Evolutionary conservation across 2,888 invertebrate species (phyloP).

Genomic region (Ophioninae sp.): DNA sequence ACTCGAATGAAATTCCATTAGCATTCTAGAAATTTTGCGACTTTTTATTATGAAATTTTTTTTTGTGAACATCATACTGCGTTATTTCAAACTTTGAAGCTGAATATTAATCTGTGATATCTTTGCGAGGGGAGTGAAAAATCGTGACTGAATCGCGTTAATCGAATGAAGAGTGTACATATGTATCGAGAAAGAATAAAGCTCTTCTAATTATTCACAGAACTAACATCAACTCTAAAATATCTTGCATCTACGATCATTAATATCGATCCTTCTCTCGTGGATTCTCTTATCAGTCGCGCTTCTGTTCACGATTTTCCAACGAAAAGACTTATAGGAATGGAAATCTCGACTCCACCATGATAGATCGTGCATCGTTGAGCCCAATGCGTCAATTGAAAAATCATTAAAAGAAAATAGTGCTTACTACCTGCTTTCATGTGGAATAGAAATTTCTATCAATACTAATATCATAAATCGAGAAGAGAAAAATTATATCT

Average conservation of each 20-base stretch:
- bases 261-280: neutral
- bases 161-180: neutral
- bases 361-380: conserved; percentile 44
- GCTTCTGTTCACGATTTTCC: neutral
- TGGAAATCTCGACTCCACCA: conserved; percentile 82
- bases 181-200: neutral
- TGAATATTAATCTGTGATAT: neutral
- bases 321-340: conserved; percentile 61
- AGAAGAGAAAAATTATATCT: conserved; percentile 57
- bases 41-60: neutral
- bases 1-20: neutral
- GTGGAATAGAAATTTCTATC: conserved; percentile 81
- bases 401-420: conserved; percentile 30
- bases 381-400: conserved; percentile 34
- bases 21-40: neutral
- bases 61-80: neutral
- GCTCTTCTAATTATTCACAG: neutral
- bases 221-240: neutral
- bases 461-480: conserved; percentile 47
- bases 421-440: conserved; percentile 59
- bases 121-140: neutral
- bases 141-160: neutral
- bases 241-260: neutral
- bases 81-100: neutral
- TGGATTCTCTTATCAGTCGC: neutral